Conservation (phyloP, 2,888 invertebrate species). For the Tenthredo distinguenda region DNA sequence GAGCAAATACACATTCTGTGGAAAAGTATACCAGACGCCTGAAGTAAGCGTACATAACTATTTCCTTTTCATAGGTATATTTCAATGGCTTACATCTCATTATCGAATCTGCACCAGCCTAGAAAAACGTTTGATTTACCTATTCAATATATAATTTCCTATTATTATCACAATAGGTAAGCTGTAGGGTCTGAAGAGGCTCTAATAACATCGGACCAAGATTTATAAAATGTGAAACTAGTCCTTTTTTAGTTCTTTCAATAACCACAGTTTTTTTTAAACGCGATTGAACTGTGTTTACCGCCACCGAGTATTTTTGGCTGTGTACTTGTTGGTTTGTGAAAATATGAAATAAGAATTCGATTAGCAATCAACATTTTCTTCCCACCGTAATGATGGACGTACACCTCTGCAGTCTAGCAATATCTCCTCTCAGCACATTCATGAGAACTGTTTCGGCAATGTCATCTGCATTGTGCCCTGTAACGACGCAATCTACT, state of each 20-base stretch:
- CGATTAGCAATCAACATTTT: background rate
- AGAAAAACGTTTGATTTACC: constrained; percentile 66
- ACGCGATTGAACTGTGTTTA: background rate
- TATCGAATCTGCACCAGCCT: constrained; percentile 90
- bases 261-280: no score
- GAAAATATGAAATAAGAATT: background rate
- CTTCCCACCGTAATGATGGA: constrained; percentile 90
- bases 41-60: constrained; percentile 99
- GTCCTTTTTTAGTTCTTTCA: background rate
- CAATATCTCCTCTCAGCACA: constrained; percentile 97
- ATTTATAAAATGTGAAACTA: background rate
- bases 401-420: constrained; percentile 94
- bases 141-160: constrained; percentile 47
- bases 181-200: background rate
- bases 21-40: constrained; percentile 98
- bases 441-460: constrained; percentile 99
- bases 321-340: background rate
- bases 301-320: background rate
- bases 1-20: constrained; percentile 99
- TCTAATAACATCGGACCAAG: background rate
- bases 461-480: constrained; percentile 98
- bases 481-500: constrained; percentile 97
- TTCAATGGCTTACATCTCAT: constrained; percentile 97
- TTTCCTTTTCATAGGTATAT: constrained; percentile 99
- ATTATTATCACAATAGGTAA: background rate